A percentile compares a stretch with the other conserved stretches of the same genome.
Evolutionary conservation across 2,888 invertebrate species (phyloP).

Genomic region (Ormyrus rosae): DNA sequence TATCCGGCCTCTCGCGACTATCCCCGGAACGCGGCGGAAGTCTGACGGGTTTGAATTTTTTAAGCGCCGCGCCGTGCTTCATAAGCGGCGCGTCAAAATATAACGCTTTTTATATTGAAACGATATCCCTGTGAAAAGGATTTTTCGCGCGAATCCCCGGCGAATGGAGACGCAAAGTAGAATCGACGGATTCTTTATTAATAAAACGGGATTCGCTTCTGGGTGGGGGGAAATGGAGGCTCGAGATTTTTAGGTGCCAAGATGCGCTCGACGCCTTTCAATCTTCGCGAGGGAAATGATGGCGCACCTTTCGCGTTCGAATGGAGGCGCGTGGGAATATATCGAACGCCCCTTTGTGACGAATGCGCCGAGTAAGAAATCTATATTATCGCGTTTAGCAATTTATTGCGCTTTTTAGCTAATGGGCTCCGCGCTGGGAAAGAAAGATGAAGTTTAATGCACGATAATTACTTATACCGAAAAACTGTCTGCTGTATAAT

Average conservation of each 20-base stretch:
- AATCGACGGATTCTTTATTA: background rate
- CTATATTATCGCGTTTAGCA: too few relatives aligned
- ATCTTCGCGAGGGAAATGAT: too few relatives aligned
- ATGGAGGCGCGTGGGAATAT: too few relatives aligned
- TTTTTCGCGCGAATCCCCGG: background rate
- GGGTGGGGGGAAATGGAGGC: too few relatives aligned
- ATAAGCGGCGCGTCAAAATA: constrained; percentile 13
- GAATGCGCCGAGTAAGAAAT: too few relatives aligned
- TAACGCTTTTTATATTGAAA: constrained; percentile 23
- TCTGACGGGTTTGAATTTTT: constrained; percentile 32
- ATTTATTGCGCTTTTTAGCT: too few relatives aligned
- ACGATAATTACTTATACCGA: too few relatives aligned
- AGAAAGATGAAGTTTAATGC: too few relatives aligned
- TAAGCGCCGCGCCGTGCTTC: background rate
- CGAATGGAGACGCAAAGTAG: background rate
- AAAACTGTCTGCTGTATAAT: too few relatives aligned
- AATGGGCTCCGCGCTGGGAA: too few relatives aligned
- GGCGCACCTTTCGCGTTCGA: too few relatives aligned
- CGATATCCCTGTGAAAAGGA: background rate
- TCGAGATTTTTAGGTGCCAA: background rate
- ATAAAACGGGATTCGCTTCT: background rate
- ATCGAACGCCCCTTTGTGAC: too few relatives aligned
- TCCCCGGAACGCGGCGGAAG: constrained; percentile 2
- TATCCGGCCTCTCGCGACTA: constrained; percentile 28
- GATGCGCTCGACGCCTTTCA: background rate